These are phyloP conservation scores for Tethea ocularis DNA, from an alignment of 2,888 invertebrate genomes.

Conservation along the genomic window DNA sequence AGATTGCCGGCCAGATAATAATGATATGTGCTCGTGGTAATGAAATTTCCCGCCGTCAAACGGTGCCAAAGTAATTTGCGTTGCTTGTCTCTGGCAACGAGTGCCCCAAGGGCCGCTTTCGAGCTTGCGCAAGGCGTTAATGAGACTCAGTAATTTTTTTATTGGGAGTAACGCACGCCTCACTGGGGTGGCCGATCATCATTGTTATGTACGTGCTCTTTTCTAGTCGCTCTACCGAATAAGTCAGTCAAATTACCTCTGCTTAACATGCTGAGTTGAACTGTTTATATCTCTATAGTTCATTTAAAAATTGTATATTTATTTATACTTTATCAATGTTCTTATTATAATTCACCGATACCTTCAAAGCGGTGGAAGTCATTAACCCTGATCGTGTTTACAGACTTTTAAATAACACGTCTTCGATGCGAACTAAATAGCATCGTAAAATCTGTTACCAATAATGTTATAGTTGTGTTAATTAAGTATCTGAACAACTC, in stretches of 20 bases:
- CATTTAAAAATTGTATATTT: background rate
- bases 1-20: conserved; percentile 82
- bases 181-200: conserved; percentile 30
- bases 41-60: conserved; percentile 84
- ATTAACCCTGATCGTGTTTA: conserved; percentile 64
- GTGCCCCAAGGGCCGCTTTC: conserved; percentile 82
- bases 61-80: conserved; percentile 84
- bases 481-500: conserved; percentile 68
- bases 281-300: background rate
- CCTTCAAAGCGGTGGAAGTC: conserved; percentile 52
- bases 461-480: conserved; percentile 66
- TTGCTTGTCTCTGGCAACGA: conserved; percentile 79
- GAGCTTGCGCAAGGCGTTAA: conserved; percentile 81
- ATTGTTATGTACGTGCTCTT: background rate
- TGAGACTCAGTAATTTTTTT: conserved; percentile 72
- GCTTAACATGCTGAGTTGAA: background rate
- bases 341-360: conserved; percentile 38
- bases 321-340: conserved; percentile 28
- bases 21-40: conserved; percentile 84
- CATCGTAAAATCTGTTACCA: conserved; percentile 61
- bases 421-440: conserved; percentile 47
- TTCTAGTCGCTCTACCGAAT: background rate
- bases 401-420: conserved; percentile 48
- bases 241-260: background rate
- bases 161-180: conserved; percentile 65